These are phyloP conservation scores for Atlantisia rogersi DNA, from an alignment of 2,113 vertebrate species.

Conservation along the genomic window DNA sequence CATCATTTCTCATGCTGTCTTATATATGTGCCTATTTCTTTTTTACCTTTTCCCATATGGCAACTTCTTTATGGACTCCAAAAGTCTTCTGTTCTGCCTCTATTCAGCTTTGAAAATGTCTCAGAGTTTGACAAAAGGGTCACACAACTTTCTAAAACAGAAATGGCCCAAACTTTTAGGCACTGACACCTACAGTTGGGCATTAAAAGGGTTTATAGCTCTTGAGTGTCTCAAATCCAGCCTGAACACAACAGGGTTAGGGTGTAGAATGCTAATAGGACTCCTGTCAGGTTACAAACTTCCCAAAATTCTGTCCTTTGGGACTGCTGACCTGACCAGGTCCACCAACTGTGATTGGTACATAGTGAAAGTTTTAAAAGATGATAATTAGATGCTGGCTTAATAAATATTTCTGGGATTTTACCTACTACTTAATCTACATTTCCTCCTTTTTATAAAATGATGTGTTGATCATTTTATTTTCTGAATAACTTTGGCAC, in stretches of 20 bases:
- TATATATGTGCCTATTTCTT: not conserved
- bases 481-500: not conserved
- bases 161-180: not conserved
- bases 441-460: not conserved
- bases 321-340: accelerated
- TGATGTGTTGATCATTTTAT: not conserved
- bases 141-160: not conserved
- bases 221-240: not conserved
- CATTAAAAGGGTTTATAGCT: not conserved
- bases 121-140: not conserved
- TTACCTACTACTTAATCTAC: not conserved
- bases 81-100: not conserved
- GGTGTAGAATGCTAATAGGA: not conserved
- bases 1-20: conserved; percentile 42
- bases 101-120: not conserved
- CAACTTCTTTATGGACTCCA: not conserved
- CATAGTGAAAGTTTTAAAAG: not conserved
- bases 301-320: not conserved
- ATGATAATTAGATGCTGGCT: not conserved
- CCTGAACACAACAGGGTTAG: not conserved
- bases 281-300: not conserved
- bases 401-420: not conserved
- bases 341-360: not conserved
- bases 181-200: not conserved
- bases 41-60: conserved; percentile 17